Evolutionary conservation across 1,140 invertebrate genomes (phyloP), one percentile per base, ranked within the genome.

Genomic region (Campoletis sonorensis): DNA sequence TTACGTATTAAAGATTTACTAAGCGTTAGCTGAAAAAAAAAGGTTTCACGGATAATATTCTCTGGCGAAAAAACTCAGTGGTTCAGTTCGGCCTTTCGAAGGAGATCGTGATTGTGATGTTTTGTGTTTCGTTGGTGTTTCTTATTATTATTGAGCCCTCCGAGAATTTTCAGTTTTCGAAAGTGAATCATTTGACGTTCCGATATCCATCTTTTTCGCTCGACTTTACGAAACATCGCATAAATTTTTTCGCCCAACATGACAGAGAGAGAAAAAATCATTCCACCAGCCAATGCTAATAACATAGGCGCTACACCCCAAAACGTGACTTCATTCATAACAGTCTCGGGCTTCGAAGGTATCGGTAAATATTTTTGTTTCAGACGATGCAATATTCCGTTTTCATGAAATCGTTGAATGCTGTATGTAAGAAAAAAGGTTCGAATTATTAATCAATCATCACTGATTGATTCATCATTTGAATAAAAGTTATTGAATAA

Each of bases 331-430:
- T 23, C 23, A 13, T 64, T 26, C 16, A 80, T 71, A 0, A 27
- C 40, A 10, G 58, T 58, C 1, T 40, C 40, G 0, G 45, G 7
- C 16, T 40, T 15, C 16, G 33, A 51, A 0, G n/a, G 11, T 26
- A 67, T 71, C 0, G 13, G 51, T 18, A 80, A 40, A 81, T 83
- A 68, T 51, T 75, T 58, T 4, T 82, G 67, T 30, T 70, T 68
- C 26, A 85, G 64, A 13, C 70, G 81, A 18, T 79, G 73, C 16
- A 86, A 18, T 18, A 86, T 84, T 3, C 85, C 85, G 51, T 83
- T 79, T 10, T 79, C 49, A 49, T 77, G 61, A 21, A 85, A 85
- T 64, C 78, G 80, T 61, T 85, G 82, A 51, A 86, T 81, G n/a
- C 85, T 86, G 54, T 1, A 84, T 4, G 21, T 33, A 33, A n/a